Percentiles rank a stretch among this genome's conserved stretches.
These are phyloP conservation scores for Carcharodon carcharias DNA, from an alignment of 2,797 vertebrate species.

Conservation along the genomic window DNA sequence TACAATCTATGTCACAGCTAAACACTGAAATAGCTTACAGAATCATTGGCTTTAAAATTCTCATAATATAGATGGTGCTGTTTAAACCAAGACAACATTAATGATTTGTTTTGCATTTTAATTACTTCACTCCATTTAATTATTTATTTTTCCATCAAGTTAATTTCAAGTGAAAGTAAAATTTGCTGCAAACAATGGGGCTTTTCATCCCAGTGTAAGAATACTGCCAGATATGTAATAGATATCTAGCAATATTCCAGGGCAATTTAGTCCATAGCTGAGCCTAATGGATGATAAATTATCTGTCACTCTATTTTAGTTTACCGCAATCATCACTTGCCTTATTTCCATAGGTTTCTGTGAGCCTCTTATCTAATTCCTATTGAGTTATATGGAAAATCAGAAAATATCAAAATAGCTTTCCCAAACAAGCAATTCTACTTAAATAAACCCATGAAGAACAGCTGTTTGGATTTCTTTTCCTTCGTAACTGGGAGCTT, in stretches of 20 bases:
- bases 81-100: neutral
- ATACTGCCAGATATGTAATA: constrained; percentile 16
- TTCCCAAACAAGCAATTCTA: constrained; percentile 5
- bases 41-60: neutral
- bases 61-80: too few relatives aligned
- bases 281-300: constrained; percentile 36
- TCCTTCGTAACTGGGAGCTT: neutral
- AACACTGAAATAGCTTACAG: neutral
- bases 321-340: constrained; percentile 29
- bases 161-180: constrained; percentile 13
- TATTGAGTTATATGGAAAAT: constrained; percentile 33
- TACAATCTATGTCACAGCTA: neutral
- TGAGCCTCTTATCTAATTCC: constrained; percentile 29
- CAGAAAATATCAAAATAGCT: constrained; percentile 32
- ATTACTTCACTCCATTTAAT: neutral
- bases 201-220: constrained; percentile 21
- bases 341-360: constrained; percentile 30
- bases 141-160: neutral
- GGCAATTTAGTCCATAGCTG: constrained; percentile 33
- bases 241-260: constrained; percentile 35
- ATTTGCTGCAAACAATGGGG: constrained; percentile 24
- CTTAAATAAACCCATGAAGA: neutral
- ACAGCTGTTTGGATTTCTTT: constrained; percentile 6
- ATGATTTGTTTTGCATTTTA: constrained; percentile 29
- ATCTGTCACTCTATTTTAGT: constrained; percentile 36